A percentile compares a stretch with the other conserved stretches of the same genome.
Evolutionary conservation across 2,888 invertebrate genomes (phyloP).

Genomic region (Cosmia trapezina): DNA sequence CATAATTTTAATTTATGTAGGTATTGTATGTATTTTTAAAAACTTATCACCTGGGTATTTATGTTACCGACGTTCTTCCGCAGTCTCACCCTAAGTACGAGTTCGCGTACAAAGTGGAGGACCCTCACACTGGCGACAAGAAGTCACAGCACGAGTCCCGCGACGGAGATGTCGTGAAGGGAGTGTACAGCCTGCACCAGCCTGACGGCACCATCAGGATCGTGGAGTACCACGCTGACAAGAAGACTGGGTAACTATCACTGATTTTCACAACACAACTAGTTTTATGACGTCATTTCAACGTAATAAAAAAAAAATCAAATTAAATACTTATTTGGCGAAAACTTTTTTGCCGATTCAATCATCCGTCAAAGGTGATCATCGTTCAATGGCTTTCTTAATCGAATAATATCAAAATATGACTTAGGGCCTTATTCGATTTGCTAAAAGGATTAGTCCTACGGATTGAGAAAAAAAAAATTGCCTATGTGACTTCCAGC

Average conservation of each 20-base stretch:
- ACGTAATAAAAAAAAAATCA: neutral
- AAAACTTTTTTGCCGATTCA: neutral
- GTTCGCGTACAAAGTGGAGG: conserved; percentile 88
- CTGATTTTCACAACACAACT: neutral
- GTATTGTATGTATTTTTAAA: neutral
- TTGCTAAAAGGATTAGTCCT: neutral
- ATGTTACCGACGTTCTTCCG: conserved; percentile 1
- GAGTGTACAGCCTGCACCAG: conserved; percentile 80
- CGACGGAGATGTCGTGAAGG: conserved; percentile 89
- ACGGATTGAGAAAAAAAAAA: neutral
- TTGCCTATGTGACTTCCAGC: neutral
- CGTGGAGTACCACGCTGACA: conserved; percentile 85
- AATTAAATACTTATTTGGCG: neutral
- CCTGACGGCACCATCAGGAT: conserved; percentile 76
- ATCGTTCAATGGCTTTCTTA: neutral
- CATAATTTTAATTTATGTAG: neutral
- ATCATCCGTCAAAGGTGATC: neutral
- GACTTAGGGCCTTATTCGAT: neutral
- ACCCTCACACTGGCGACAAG: conserved; percentile 89
- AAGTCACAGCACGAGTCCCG: conserved; percentile 88
- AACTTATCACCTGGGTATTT: neutral
- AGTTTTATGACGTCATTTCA: neutral
- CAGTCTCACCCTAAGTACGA: conserved; percentile 88
- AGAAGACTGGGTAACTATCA: conserved; percentile 82
- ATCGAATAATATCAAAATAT: neutral